Base-by-base conservation (phyloP, 2,888 invertebrate species). In the Calliopum simillimum region DNA sequence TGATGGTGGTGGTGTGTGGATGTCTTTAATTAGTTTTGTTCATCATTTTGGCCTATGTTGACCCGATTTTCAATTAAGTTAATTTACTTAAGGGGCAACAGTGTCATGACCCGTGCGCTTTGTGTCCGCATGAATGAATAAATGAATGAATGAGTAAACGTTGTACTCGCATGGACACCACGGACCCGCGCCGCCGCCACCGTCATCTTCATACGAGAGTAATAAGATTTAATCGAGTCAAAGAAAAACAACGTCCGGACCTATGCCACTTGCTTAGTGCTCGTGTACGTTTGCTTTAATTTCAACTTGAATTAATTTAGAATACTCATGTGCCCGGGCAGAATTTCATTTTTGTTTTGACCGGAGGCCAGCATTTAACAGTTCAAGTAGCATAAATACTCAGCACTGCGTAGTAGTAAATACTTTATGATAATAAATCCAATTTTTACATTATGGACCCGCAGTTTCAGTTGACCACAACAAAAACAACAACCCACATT, bases 21-120 rank as follows among this genome's bases (percentile, higher is more conserved):
- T 46, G 67, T 76, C 82, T 82, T 83, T 84, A 84, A 84, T 84
- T 84, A 84, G 83, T 84, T 81, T 82, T 83, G 81, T 84, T 79
- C 83, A 83, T 83, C 82, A 83, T 81, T 80, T 83, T 85, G 85
- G 85, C 84, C 85, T 84, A 83, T 86, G 84, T 86, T 86, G 85
- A 86, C 85, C 85, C 85, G 84, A 85, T 85, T 85, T 85, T 84
- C 85, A 85, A 86, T 86, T 85, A 86, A 84, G 79, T 81, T 81
- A 84, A 84, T 84, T 84, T 81, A 82, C 79, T 74, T 76, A 74
- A 75, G 75, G 76, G 76, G 76, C 76, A 77, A 74, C 71, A 70
- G 72, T 55, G 69, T 23, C 69, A 68, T 58, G 72, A 72, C 72
- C 72, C 72, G 70, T 65, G 65, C 65, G 44, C 21, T 23, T 8